Conservation (phyloP, 2,113 vertebrate species). For the Chlamydotis undulata region DNA sequence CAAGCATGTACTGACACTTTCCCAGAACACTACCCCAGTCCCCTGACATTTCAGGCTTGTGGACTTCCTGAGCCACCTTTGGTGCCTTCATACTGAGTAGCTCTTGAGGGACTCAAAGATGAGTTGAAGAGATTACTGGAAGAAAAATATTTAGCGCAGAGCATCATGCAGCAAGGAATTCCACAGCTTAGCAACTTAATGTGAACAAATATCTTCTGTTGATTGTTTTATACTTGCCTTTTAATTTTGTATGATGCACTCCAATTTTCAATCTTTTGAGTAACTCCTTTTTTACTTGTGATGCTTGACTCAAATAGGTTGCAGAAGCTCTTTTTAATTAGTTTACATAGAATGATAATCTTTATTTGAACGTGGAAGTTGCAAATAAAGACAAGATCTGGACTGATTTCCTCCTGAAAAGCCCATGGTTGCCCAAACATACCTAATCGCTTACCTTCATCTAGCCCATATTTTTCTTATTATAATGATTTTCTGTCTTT, state of each 20-base stretch:
- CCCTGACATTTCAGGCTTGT: not conserved
- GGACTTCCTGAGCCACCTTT: not conserved
- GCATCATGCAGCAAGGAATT: not conserved
- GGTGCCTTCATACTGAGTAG: not conserved
- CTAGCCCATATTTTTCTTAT: constrained; percentile 40
- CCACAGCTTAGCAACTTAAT: not conserved
- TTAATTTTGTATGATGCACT: not conserved
- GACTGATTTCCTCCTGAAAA: not conserved
- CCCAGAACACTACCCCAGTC: not conserved
- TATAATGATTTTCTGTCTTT: constrained; percentile 38
- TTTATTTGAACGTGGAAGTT: not conserved
- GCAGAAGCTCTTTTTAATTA: not conserved
- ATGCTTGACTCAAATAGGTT: not conserved
- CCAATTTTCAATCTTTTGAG: not conserved
- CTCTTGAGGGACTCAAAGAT: not conserved
- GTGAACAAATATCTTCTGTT: not conserved
- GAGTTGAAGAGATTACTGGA: not conserved
- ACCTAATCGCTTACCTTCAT: constrained; percentile 27
- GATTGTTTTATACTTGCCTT: not conserved
- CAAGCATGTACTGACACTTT: not conserved
- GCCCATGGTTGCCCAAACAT: not conserved
- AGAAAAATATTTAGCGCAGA: not conserved
- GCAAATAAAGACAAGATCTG: constrained; percentile 17
- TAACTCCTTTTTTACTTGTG: not conserved
- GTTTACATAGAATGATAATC: not conserved